Evolutionary conservation across 1,140 invertebrate genomes (phyloP), one percentile per base, ranked within the genome.

Genomic region (Microplitis mediator): DNA sequence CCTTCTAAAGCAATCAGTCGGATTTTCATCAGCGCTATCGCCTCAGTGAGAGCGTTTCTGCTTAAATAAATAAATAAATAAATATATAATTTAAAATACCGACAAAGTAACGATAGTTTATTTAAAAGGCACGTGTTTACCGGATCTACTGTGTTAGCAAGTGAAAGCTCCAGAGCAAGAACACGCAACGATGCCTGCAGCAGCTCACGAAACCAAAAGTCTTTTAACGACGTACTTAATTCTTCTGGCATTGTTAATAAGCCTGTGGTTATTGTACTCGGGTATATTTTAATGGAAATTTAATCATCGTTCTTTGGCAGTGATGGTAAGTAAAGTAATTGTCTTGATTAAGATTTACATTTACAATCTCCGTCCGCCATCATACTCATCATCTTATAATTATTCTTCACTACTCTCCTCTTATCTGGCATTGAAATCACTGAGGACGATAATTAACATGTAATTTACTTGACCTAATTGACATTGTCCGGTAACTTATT

Each of bases 151-250:
- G 23, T 61, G 66, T 71, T 45, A 5, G 34, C 31, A 6, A 64
- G 52, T 31, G 52, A 74, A 74, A 72, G 14, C 35, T 76, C 14
- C 73, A 70, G 35, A 73, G 13, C 65, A 71, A 9, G 65, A 56
- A 63, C 62, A 8, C 69, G 0, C 3, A 65, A 72, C 63, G 65
- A 82, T 85, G 77, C 79, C 82, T 34, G 72, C 76, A 36, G 66
- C 77, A 67, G 76, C 71, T n/a, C 75, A 80, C 73, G 88, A 89
- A 71, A 87, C 88, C 11, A 79, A 80, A 61, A 88, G 87, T 69
- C 79, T 89, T 66, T 71, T 88, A 50, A 88, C 84, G n/a, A 89
- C 88, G 3, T 89, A 88, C 70, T 78, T 87, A 9, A 89, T 89
- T 58, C 79, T 89, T 3, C 80, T 89, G 16, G 72, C 87, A 31